These are phyloP conservation scores for Peromyscus maniculatus DNA, from an alignment of 2,113 vertebrate genomes.

Conservation along the genomic window DNA sequence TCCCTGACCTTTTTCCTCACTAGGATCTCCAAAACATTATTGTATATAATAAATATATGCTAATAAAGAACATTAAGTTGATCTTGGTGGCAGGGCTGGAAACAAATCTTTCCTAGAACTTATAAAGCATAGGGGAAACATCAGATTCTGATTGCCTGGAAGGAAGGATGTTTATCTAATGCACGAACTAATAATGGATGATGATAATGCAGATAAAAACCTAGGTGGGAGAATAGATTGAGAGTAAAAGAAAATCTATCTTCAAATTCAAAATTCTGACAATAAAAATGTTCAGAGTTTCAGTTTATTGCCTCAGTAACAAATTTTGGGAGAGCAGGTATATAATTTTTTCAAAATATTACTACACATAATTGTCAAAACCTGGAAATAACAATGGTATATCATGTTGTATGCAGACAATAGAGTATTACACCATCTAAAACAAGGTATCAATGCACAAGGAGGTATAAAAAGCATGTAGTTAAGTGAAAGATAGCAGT, in stretches of 20 bases:
- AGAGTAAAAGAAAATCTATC: neutral
- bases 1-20: no score
- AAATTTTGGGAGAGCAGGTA: neutral
- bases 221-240: neutral
- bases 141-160: neutral
- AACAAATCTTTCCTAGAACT: neutral
- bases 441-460: neutral
- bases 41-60: neutral
- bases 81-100: accelerated
- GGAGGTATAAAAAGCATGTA: neutral
- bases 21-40: neutral
- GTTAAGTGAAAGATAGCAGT: neutral
- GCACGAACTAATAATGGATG: neutral
- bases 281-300: neutral
- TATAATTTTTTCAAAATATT: neutral
- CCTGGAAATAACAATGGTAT: neutral
- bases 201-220: neutral
- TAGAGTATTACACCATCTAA: neutral
- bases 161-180: neutral
- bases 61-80: neutral
- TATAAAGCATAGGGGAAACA: neutral
- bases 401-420: neutral
- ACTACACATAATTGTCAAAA: neutral
- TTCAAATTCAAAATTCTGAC: neutral
- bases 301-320: neutral